Base-by-base conservation (phyloP, 2,797 vertebrate genomes). In the Staurois parvus region DNA sequence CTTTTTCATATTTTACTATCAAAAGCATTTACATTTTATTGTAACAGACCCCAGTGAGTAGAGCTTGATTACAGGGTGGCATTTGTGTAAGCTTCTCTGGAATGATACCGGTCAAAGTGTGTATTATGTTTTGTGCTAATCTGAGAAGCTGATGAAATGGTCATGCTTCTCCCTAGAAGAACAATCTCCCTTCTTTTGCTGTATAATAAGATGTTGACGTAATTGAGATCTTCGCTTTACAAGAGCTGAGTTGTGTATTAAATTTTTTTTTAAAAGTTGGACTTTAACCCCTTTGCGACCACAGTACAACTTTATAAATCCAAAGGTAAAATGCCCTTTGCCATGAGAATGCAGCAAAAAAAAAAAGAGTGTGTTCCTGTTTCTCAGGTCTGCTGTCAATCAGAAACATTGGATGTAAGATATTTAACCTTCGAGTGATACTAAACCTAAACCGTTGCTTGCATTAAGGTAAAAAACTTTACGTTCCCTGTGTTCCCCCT, bases 91-190 rank as follows among this genome's bases (percentile, higher is more conserved):
- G 76, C 83, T 66, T 72, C 83, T 79, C 30, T 74, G 76, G 83
- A 85, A 85, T 85, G 67, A 66, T 67, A 37, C 62, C n/a, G 75
- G 72, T 79, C 76, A 74, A 76, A 59, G 75, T 78, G 59, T 42
- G 76, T 62, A 85, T 85, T 85, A 85, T 85, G 83, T 52, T 59
- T 72, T 76, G 72, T 85, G 69, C 76, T 85, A 85, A 85, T 85
- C 83, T 79, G 76, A 67, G 83, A 73, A 85, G 77, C 83, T 85
- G 83, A 84, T 84, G 83, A 84, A 84, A 84, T 84, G 52, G 83
- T 79, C 76, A 85, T 85, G 83, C 83, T 79, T 72, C 83, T 85
- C 69, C 32, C 76, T 67, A 56, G 10, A 85, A 67, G 83, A 85
- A 85, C 83, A 85, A 85, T 79, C 76, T 34, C 32, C 29, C 52